Percentiles rank a stretch among this genome's conserved stretches.
Evolutionary conservation across 1,140 invertebrate species (phyloP).

Genomic region (Hylyphantes graminicola): DNA sequence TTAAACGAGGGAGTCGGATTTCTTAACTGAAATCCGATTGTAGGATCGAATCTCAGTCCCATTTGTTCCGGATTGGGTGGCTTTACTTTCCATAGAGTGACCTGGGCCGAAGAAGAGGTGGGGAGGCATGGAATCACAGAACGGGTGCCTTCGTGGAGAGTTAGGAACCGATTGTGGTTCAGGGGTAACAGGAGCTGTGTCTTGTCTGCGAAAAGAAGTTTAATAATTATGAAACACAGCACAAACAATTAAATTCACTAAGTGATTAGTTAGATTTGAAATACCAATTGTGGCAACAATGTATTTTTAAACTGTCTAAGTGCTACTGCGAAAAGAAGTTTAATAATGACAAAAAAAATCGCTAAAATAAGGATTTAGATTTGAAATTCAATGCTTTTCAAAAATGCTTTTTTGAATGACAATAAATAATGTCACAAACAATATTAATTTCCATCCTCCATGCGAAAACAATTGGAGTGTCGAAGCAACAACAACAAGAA

Average conservation of each 20-base stretch:
- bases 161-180: conserved; percentile 49
- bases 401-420: too few relatives aligned
- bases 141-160: conserved; percentile 47
- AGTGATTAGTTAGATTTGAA: too few relatives aligned
- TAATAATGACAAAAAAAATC: too few relatives aligned
- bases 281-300: too few relatives aligned
- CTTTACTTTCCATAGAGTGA: conserved; percentile 57
- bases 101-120: conserved; percentile 53
- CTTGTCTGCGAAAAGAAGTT: conserved; percentile 47
- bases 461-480: too few relatives aligned
- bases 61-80: neutral
- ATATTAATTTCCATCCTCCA: too few relatives aligned
- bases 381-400: too few relatives aligned
- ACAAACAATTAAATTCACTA: neutral
- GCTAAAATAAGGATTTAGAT: too few relatives aligned
- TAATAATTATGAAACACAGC: conserved; percentile 4
- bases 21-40: conserved; percentile 57
- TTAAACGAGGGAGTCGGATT: conserved; percentile 31
- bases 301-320: too few relatives aligned
- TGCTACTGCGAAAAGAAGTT: too few relatives aligned
- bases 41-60: conserved; percentile 41
- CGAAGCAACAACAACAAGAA: too few relatives aligned
- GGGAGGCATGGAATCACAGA: conserved; percentile 61
- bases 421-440: too few relatives aligned
- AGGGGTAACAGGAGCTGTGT: conserved; percentile 54